Percentiles rank a stretch among this genome's conserved stretches.
Evolutionary conservation across 2,888 invertebrate genomes (phyloP).

Genomic region (Chymomyza fuscimana): DNA sequence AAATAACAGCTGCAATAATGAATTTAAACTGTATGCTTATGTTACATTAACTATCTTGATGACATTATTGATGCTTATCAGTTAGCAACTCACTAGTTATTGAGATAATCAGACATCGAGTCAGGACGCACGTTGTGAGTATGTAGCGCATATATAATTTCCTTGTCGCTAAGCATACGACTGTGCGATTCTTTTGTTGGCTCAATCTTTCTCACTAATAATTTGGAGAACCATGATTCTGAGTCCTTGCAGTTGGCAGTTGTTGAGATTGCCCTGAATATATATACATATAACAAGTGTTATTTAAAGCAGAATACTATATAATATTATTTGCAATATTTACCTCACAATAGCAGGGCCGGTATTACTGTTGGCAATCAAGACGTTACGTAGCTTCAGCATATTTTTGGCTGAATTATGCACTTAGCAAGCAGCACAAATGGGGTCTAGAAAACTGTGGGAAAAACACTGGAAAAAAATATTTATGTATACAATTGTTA

Average conservation of each 20-base stretch:
- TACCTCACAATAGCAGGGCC: constrained; percentile 7
- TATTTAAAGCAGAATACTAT: background rate
- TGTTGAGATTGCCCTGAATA: constrained; percentile 66
- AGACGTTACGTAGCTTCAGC: constrained; percentile 64
- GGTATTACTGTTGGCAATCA: constrained; percentile 41
- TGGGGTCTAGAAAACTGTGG: constrained; percentile 47
- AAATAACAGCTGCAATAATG: background rate
- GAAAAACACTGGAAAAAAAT: constrained; percentile 20
- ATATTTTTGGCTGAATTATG: constrained; percentile 41
- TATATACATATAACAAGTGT: background rate
- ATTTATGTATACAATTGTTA: constrained; percentile 34
- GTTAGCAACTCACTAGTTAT: constrained; percentile 89
- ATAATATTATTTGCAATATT: background rate
- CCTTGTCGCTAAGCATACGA: constrained; percentile 97
- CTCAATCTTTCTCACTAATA: constrained; percentile 93
- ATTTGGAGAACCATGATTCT: constrained; percentile 93
- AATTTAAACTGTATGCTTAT: background rate
- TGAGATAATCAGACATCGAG: constrained; percentile 90
- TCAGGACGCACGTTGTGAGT: constrained; percentile 97
- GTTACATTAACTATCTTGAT: background rate
- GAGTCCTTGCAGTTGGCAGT: constrained; percentile 58
- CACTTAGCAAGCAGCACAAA: constrained; percentile 17
- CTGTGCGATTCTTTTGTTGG: constrained; percentile 98
- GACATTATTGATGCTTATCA: background rate
- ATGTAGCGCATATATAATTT: constrained; percentile 95